A percentile compares a stretch with the other conserved stretches of the same genome.
Evolutionary conservation across 2,113 vertebrate genomes (phyloP).

Genomic region (Oxyura jamaicensis): DNA sequence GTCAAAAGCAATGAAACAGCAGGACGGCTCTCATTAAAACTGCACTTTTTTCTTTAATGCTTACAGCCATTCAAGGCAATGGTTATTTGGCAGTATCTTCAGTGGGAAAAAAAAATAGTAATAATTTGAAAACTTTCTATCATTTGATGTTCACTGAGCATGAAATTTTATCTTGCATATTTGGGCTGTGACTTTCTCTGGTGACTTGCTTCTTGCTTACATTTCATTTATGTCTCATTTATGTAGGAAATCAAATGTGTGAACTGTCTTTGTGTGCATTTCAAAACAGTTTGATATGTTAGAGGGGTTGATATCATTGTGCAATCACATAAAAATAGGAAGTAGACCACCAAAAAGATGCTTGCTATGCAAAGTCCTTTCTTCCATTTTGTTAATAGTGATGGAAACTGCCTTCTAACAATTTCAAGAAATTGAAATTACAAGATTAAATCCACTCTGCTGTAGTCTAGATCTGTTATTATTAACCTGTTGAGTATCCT

Average conservation of each 20-base stretch:
- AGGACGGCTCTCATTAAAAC: constrained; percentile 41
- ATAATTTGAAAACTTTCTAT: constrained; percentile 25
- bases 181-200: neutral
- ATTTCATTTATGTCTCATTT: constrained; percentile 24
- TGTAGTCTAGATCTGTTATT: neutral
- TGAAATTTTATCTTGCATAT: constrained; percentile 14
- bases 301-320: neutral
- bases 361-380: neutral
- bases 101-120: neutral
- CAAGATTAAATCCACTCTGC: neutral
- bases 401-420: neutral
- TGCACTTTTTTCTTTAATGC: constrained; percentile 3
- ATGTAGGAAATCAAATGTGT: neutral
- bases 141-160: neutral
- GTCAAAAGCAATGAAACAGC: constrained; percentile 40
- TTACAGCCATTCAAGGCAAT: neutral
- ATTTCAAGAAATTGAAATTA: neutral
- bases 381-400: neutral
- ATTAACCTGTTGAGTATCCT: neutral
- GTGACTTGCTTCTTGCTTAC: constrained; percentile 12
- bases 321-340: neutral
- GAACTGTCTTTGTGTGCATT: neutral
- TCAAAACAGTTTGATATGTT: neutral
- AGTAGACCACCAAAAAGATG: neutral
- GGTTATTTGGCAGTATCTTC: neutral